Base-by-base conservation (phyloP, 2,888 invertebrate species). In the Zaprionus obscuricornis region DNA sequence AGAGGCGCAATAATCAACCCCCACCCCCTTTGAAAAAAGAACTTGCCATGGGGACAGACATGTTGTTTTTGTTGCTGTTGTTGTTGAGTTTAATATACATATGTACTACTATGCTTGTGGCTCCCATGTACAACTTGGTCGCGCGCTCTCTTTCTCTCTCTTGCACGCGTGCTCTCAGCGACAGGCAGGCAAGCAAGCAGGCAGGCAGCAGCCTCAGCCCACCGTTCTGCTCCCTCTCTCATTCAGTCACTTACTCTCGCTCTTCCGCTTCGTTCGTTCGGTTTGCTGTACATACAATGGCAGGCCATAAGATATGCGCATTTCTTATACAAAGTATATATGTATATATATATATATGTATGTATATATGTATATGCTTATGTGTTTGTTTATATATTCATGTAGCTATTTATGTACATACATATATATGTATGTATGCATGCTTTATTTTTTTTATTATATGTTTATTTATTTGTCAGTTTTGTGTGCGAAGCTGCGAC, bases 251-350 rank as follows among this genome's bases (percentile, higher is more conserved):
- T n/a, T n/a, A n/a, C n/a, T n/a, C n/a, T n/a, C n/a, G n/a, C 62
- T 65, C 60, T 66, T 47, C 52, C 52, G 58, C 65, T 52, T 3
- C 65, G 65, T 66, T 68, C 40, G 60, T n/a, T n/a, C n/a, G 33
- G 64, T 68, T 56, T 54, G 63, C 27, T 45, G 45, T 50, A 69
- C 62, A 54, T 75, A 75, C 79, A 78, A 71, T 72, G 62, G 82
- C 65, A 74, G 65, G 76, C 76, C 76, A 79, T 78, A 78, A 78
- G 78, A 78, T 78, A 78, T 78, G 78, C 78, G 78, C 78, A 78
- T 78, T 78, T 78, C 83, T 78, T 78, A 78, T 79, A 77, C 74
- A 17, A n/a, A 60, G 71, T 66, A 64, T 62, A 45, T 65, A 67
- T 39, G 33, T 71, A 40, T 57, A 36, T 55, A 51, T 45, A 10